phyloP scores from a whole-genome alignment of 2,113 vertebrate genomes.

The Laterallus jamaicensis region DNA sequence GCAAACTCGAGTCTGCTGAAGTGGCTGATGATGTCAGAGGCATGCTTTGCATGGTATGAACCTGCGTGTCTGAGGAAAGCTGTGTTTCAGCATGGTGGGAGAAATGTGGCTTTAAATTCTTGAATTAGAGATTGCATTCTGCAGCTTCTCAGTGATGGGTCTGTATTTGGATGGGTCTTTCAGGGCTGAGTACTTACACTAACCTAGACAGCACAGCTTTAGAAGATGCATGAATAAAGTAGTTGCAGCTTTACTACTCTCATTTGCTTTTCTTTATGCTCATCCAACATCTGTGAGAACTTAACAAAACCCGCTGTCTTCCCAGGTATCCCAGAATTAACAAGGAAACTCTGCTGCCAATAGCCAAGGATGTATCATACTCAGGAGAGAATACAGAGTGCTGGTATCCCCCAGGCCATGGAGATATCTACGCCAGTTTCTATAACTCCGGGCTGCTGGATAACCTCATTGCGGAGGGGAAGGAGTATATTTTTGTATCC shows the following conservation, averaged over 20 bases:
- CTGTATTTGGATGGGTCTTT: not conserved
- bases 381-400: slow-evolving; percentile 88
- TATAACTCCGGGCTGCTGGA: slow-evolving; percentile 91
- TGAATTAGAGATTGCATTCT: not conserved
- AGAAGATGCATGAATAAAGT: not conserved
- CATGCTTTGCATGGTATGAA: not conserved
- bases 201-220: not conserved
- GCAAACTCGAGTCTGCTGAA: not conserved
- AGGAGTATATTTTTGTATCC: slow-evolving; percentile 98
- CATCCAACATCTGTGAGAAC: not conserved
- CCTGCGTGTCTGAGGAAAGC: too few relatives aligned
- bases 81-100: not conserved
- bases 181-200: not conserved
- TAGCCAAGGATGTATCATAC: slow-evolving; percentile 85
- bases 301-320: not conserved
- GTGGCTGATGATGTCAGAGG: not conserved
- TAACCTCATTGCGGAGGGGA: slow-evolving; percentile 86
- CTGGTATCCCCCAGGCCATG: slow-evolving; percentile 97
- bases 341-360: slow-evolving; percentile 93
- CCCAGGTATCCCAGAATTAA: slow-evolving; percentile 93
- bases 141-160: not conserved
- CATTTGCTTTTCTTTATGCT: not conserved
- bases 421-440: slow-evolving; percentile 95
- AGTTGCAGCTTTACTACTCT: not conserved
- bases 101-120: not conserved